Percentiles rank a stretch among this genome's conserved stretches.
phyloP scores from a whole-genome alignment of 2,113 vertebrate genomes.

The Indicator maculatus region DNA sequence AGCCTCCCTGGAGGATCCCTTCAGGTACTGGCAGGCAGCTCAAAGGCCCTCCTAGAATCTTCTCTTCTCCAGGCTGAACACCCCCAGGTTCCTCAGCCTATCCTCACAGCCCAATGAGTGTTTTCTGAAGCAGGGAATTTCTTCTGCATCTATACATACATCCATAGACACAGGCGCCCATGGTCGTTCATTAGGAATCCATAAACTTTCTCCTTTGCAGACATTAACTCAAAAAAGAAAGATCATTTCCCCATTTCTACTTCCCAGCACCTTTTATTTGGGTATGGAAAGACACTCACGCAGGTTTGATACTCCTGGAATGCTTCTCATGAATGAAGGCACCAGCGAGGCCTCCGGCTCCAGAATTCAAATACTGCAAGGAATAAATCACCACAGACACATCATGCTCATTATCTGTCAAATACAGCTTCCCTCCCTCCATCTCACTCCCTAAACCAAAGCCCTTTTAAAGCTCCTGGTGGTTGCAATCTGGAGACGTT shows the following conservation, averaged over 20 bases:
- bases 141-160: neutral
- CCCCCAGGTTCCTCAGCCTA: too few species aligned
- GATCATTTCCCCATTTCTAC: neutral
- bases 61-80: too few species aligned
- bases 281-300: slow-evolving; percentile 78
- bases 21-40: too few species aligned
- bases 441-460: neutral
- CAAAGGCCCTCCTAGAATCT: too few species aligned
- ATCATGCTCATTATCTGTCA: neutral
- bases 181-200: neutral
- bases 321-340: slow-evolving; percentile 93
- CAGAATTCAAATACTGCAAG: slow-evolving; percentile 92
- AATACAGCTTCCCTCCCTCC: neutral
- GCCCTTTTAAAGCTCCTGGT: neutral
- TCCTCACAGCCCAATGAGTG: neutral
- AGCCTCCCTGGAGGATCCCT: too few species aligned
- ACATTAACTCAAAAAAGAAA: neutral
- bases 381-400: slow-evolving; percentile 1
- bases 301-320: slow-evolving; percentile 79
- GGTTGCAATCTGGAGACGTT: neutral
- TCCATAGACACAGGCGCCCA: accelerated
- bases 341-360: slow-evolving; percentile 89
- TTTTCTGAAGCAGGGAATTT: neutral
- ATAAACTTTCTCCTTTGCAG: neutral
- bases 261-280: neutral